Evolutionary conservation across 2,113 vertebrate genomes (phyloP).

Genomic region (Hemicordylus capensis): DNA sequence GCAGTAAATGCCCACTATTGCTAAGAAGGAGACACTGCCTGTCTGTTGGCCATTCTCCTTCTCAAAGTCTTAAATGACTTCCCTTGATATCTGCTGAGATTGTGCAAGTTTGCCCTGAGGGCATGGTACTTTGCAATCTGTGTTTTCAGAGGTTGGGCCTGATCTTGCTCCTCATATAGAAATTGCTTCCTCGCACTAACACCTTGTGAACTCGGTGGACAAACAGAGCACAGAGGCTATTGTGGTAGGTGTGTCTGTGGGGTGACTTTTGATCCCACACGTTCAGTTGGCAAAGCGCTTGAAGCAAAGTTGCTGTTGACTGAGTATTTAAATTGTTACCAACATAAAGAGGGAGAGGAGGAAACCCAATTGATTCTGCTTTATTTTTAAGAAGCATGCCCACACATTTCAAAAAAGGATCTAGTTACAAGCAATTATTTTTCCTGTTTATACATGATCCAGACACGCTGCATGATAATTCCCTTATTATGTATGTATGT

Average conservation of each 20-base stretch:
- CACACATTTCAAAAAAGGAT: slow-evolving; percentile 60
- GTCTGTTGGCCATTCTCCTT: slow-evolving; percentile 18
- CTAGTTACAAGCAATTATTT: slow-evolving; percentile 74
- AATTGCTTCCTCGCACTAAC: neutral
- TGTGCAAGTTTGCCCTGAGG: slow-evolving; percentile 6
- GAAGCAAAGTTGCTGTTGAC: slow-evolving; percentile 68
- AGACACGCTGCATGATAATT: slow-evolving; percentile 56
- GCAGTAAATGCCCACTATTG: slow-evolving; percentile 1
- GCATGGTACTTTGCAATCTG: slow-evolving; percentile 8
- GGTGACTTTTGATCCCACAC: slow-evolving; percentile 38
- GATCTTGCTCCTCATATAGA: neutral
- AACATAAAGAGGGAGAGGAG: slow-evolving; percentile 44
- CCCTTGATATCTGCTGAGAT: accelerated
- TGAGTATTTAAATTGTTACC: slow-evolving; percentile 65
- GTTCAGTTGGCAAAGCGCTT: slow-evolving; percentile 64
- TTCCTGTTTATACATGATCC: slow-evolving; percentile 66
- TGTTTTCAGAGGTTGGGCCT: slow-evolving; percentile 11
- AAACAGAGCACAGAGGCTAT: neutral
- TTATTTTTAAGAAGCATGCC: slow-evolving; percentile 53
- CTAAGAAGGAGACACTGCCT: accelerated
- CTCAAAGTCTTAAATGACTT: slow-evolving; percentile 31
- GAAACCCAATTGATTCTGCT: slow-evolving; percentile 55
- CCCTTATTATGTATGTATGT: too few relatives aligned
- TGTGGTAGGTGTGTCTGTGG: neutral
- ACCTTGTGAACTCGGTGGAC: neutral